Evolutionary conservation across 2,797 vertebrate species (phyloP), one percentile per base, ranked within the genome.

Genomic region (Eulemur albifrons): DNA sequence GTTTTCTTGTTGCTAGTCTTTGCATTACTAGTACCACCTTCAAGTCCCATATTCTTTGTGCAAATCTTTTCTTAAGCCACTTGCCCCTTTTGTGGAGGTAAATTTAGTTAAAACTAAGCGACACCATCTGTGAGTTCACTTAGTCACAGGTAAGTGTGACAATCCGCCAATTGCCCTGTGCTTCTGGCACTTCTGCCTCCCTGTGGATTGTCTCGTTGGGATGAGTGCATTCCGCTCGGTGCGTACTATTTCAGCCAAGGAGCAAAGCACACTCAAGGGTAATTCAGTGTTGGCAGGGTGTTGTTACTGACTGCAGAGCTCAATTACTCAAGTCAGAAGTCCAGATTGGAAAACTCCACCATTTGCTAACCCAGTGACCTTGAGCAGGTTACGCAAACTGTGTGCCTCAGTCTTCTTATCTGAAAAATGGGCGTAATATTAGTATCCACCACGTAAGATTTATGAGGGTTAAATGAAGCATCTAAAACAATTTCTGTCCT

Each of bases 151-250:
- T 23, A 50, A 43, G 10, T 1, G 17, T 48, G 54, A 8, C 12
- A 9, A 2, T 1, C 11, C 15, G 5, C n/a, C 5, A 21, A 0
- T 2, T 2, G 5, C 5, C 65, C 25, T 9, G 0, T 3, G 30
- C 32, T 38, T 6, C 6, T 9, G 40, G 48, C 4, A 0, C 12
- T 48, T 38, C 38, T 61, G 21, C 0, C 1, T 14, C 21, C 5
- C 13, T 0, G 0, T 8, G 48, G 84, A 2, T 4, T 7, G 17
- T 18, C 54, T 80, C 2, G 2, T 0, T 32, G 38, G 83, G 27
- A 14, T 12, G 0, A 20, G 27, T 5, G 18, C 61, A 32, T 38
- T 61, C 25, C 1, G 7, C 13, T 87, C n/a, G 9, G 21, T 15
- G 27, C 27, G 4, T 17, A 2, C 27, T 1, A 6, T 43, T 65